Conservation (phyloP, 1,140 invertebrate genomes). For the Nebria ingens region DNA sequence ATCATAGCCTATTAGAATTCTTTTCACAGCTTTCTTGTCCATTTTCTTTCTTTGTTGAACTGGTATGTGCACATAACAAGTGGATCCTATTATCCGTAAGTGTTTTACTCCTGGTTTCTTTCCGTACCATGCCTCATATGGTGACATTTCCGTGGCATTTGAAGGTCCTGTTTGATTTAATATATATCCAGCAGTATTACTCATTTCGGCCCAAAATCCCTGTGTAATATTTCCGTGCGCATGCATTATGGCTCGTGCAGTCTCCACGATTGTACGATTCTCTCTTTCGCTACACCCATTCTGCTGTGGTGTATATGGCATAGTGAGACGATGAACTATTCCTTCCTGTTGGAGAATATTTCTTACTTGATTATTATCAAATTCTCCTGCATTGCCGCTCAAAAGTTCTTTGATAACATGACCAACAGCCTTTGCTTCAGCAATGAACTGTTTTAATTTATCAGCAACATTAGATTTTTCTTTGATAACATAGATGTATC, state of each 20-base stretch:
- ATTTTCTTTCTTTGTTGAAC: conserved; percentile 22
- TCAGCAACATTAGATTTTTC: background rate
- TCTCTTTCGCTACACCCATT: conserved; percentile 35
- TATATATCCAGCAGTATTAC: conserved; percentile 4
- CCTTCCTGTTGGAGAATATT: background rate
- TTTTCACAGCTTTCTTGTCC: conserved; percentile 22
- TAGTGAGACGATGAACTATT: background rate
- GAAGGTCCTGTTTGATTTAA: conserved; percentile 23
- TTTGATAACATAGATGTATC: conserved; percentile 11
- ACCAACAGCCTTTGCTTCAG: background rate
- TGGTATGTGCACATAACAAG: conserved; percentile 23
- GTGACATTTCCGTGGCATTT: conserved; percentile 17
- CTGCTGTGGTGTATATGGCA: conserved; percentile 29
- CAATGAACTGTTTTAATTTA: background rate
- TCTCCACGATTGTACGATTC: conserved; percentile 27
- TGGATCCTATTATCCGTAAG: conserved; percentile 16
- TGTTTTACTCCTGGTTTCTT: conserved; percentile 11
- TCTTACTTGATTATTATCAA: background rate
- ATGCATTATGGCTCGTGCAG: conserved; percentile 4
- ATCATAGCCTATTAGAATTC: conserved; percentile 24
- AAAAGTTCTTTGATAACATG: background rate
- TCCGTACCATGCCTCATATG: conserved; percentile 24
- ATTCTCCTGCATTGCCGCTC: background rate
- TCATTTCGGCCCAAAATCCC: background rate
- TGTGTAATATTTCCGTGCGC: background rate